Conservation (phyloP, 2,113 vertebrate species). For the Mirounga angustirostris region DNA sequence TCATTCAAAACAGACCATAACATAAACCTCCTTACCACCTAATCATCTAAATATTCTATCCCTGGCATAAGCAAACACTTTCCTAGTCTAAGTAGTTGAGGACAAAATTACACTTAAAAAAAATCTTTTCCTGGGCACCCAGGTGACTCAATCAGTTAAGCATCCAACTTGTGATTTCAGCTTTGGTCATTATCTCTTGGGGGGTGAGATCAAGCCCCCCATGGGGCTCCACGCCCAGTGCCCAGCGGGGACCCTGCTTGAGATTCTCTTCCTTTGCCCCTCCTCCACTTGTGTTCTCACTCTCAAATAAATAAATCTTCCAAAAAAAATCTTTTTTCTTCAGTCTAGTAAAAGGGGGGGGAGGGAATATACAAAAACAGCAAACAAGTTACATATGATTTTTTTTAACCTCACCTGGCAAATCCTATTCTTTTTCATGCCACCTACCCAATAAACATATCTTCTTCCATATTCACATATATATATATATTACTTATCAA, state of each 20-base stretch:
- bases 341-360: background rate
- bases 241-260: background rate
- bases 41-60: background rate
- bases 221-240: background rate
- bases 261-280: background rate
- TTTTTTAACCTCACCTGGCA: slow-evolving; percentile 43
- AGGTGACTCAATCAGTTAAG: too few species aligned
- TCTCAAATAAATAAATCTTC: background rate
- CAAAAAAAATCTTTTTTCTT: background rate
- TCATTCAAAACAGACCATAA: slow-evolving; percentile 7
- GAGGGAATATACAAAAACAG: background rate
- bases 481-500: background rate
- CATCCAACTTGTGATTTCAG: too few species aligned
- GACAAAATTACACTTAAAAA: background rate
- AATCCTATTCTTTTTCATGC: background rate
- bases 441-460: background rate
- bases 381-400: background rate
- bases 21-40: background rate
- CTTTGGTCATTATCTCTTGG: background rate
- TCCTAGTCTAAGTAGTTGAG: background rate
- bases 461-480: background rate
- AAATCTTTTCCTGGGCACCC: too few species aligned
- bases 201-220: background rate
- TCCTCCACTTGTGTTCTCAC: background rate
- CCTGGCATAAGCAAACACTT: background rate